These are phyloP conservation scores for Perizoma affinitatum DNA, from an alignment of 2,888 invertebrate genomes.

Conservation along the genomic window DNA sequence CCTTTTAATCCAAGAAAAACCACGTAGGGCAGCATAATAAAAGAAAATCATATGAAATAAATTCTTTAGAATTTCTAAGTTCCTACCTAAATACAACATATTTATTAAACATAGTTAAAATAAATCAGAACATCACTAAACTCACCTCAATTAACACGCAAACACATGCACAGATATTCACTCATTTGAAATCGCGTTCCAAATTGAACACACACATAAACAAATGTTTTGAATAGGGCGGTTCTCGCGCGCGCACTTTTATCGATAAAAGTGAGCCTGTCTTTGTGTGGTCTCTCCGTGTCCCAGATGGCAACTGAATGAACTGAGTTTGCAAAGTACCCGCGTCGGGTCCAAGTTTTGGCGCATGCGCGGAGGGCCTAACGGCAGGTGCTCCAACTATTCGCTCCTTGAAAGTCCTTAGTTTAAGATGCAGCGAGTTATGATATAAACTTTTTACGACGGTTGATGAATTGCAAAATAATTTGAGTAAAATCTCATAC, in stretches of 20 bases:
- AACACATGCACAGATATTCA: conserved; percentile 23
- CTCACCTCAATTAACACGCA: conserved; percentile 33
- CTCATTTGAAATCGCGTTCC: conserved; percentile 25
- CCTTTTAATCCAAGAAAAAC: conserved; percentile 8
- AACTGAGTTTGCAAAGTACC: conserved; percentile 57
- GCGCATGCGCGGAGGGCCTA: conserved; percentile 59
- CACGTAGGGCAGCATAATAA: neutral
- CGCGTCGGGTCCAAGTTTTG: conserved; percentile 56
- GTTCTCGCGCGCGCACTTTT: conserved; percentile 31
- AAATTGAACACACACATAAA: conserved; percentile 26
- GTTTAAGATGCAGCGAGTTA: conserved; percentile 23
- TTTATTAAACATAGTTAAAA: too few relatives aligned
- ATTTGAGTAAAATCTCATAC: too few relatives aligned
- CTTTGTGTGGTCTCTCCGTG: conserved; percentile 30
- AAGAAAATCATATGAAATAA: neutral
- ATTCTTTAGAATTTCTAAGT: neutral
- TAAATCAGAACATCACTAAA: conserved; percentile 23
- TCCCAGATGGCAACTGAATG: conserved; percentile 58
- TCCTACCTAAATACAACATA: neutral
- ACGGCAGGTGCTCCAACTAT: conserved; percentile 54
- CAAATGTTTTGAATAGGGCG: conserved; percentile 21
- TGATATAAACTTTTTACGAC: conserved; percentile 13
- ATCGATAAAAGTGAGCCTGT: conserved; percentile 20
- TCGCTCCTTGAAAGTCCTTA: conserved; percentile 58
- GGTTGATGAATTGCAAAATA: too few relatives aligned